Conservation (phyloP, 2,888 invertebrate species). For the Thecocarcelia acutangulata region DNA sequence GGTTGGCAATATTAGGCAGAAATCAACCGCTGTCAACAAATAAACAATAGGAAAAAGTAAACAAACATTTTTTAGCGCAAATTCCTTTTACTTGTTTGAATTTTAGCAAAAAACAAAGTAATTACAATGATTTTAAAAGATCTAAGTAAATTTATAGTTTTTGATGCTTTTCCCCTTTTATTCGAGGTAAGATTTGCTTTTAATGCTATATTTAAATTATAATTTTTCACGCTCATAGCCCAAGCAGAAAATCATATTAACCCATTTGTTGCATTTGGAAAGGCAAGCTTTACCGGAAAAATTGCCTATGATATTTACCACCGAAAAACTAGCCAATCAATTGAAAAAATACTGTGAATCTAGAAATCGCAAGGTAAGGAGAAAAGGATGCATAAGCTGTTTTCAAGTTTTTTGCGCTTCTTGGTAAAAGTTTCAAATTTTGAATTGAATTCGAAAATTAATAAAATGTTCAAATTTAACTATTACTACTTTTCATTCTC, state of each 20-base stretch:
- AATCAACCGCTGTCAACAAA: slow-evolving; percentile 11
- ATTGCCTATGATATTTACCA: slow-evolving; percentile 67
- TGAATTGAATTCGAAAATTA: no score
- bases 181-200: slow-evolving; percentile 51
- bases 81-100: neutral
- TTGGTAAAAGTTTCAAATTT: no score
- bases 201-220: neutral
- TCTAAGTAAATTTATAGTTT: slow-evolving; percentile 63
- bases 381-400: no score
- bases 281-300: slow-evolving; percentile 53
- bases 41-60: slow-evolving; percentile 2
- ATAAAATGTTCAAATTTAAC: no score
- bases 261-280: slow-evolving; percentile 61
- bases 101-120: neutral
- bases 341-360: slow-evolving; percentile 48
- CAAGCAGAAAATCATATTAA: slow-evolving; percentile 66
- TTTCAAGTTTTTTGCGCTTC: no score
- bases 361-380: slow-evolving; percentile 53
- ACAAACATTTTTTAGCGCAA: slow-evolving; percentile 20
- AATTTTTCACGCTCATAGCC: no score
- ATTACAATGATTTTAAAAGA: slow-evolving; percentile 63
- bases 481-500: no score
- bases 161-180: slow-evolving; percentile 62
- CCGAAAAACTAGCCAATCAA: slow-evolving; percentile 45
- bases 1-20: slow-evolving; percentile 1